Conservation (phyloP, 2,113 vertebrate species). For the Cyphotilapia sp. region DNA sequence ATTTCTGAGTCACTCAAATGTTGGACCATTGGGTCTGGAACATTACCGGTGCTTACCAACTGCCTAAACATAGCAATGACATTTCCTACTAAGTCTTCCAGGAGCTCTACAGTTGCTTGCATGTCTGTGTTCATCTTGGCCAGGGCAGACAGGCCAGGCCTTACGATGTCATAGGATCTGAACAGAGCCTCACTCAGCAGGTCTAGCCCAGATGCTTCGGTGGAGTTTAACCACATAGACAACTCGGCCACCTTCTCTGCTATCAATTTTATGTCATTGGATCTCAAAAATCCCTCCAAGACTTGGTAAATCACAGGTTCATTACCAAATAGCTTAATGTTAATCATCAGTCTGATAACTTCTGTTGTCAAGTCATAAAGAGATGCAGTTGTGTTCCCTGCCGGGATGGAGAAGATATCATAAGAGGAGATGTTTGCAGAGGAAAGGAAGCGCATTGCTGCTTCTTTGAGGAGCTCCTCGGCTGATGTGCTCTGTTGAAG, state of each 20-base stretch:
- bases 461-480: constrained; percentile 40
- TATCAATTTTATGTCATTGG: constrained; percentile 6
- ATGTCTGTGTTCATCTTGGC: neutral
- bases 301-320: constrained; percentile 20
- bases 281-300: constrained; percentile 41
- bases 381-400: neutral
- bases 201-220: constrained; percentile 42
- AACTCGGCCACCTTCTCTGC: constrained; percentile 33
- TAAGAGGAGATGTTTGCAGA: constrained; percentile 46
- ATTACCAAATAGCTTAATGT: constrained; percentile 40
- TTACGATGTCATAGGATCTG: constrained; percentile 31
- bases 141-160: constrained; percentile 9
- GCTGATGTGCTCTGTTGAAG: neutral
- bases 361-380: constrained; percentile 13
- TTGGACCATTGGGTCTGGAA: neutral
- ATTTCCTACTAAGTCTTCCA: constrained; percentile 39
- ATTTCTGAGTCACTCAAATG: neutral
- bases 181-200: constrained; percentile 46
- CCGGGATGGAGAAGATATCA: neutral
- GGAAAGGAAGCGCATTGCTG: constrained; percentile 29
- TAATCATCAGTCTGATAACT: constrained; percentile 9
- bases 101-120: neutral
- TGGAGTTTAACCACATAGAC: constrained; percentile 40
- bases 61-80: constrained; percentile 41
- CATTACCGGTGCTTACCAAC: neutral